Base-by-base conservation (phyloP, 2,888 invertebrate genomes). In the Amaurobius ferox region DNA sequence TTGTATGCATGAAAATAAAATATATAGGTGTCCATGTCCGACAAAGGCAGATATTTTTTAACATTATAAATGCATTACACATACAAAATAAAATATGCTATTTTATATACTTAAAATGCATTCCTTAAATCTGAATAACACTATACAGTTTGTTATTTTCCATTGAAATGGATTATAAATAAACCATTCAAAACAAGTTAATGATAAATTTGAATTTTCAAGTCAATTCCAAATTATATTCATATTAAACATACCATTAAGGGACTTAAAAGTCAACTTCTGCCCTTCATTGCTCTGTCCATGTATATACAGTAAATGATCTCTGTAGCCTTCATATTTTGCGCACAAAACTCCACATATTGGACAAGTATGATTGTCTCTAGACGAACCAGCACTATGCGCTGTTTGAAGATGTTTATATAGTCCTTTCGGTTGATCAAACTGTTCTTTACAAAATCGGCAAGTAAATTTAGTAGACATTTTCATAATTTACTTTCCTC, bases 361-460 rank as follows among this genome's bases (percentile, higher is more conserved):
- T 19, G 71, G 66, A 66, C 83, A 83, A 23, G 68, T 66, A 23
- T 55, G 76, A 28, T 66, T 64, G 19, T 83, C 64, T 55, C 30
- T 70, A 16, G 70, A 40, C 28, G 77, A n/a, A 9, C 66, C 61
- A 28, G 71, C 48, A 66, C 48, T 39, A 30, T 83, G 83, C 28
- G 66, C 71, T 71, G 71, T 32, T 29, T 83, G 77, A 64, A 83
- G 67, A 83, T 83, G 83, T 35, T 83, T 83, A n/a, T 64, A 64
- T 26, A 83, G 48, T 6, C 66, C 64, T 35, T 83, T 70, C 28
- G 70, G 35, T 62, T 55, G 26, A 71, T 76, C 55, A 66, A 77
- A 83, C 7, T 76, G 76, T 48, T 74, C 76, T 55, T 77, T 83
- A 29, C 83, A 83, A 29, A 71, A 77, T 32, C 48, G 40, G 35